A percentile compares a stretch with the other conserved stretches of the same genome.
Conservation (phyloP, 2,888 invertebrate species). For the Unio delphinus region DNA sequence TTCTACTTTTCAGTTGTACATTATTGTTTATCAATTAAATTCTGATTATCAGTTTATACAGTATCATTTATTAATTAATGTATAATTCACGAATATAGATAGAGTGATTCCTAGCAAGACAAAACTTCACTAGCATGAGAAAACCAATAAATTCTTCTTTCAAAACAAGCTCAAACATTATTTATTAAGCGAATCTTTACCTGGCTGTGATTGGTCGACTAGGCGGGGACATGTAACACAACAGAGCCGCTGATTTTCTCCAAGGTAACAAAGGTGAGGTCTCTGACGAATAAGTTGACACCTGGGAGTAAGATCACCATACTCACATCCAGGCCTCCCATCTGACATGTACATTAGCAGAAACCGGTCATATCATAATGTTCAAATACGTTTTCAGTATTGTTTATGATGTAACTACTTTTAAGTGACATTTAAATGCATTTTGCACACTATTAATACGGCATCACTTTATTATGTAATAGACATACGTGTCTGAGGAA, state of each 20-base stretch:
- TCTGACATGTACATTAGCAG: background rate
- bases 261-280: conserved; percentile 53
- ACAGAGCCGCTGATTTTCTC: conserved; percentile 57
- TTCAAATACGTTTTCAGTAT: background rate
- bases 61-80: too few relatives aligned
- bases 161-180: too few relatives aligned
- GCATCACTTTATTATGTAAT: too few relatives aligned
- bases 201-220: conserved; percentile 30
- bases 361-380: too few relatives aligned
- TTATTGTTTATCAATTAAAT: too few relatives aligned
- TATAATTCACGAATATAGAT: too few relatives aligned
- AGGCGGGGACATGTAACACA: conserved; percentile 54
- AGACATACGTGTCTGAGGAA: too few relatives aligned
- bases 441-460: background rate
- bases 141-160: too few relatives aligned
- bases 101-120: too few relatives aligned
- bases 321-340: conserved; percentile 40
- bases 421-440: background rate
- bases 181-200: conserved; percentile 20
- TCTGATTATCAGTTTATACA: too few relatives aligned
- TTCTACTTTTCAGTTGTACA: too few relatives aligned
- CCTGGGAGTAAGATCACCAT: conserved; percentile 51
- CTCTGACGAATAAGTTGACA: conserved; percentile 47
- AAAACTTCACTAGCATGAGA: too few relatives aligned
- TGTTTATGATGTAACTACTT: background rate